Evolutionary conservation across 1,140 invertebrate genomes (phyloP).

Genomic region (Danaus plexippus): DNA sequence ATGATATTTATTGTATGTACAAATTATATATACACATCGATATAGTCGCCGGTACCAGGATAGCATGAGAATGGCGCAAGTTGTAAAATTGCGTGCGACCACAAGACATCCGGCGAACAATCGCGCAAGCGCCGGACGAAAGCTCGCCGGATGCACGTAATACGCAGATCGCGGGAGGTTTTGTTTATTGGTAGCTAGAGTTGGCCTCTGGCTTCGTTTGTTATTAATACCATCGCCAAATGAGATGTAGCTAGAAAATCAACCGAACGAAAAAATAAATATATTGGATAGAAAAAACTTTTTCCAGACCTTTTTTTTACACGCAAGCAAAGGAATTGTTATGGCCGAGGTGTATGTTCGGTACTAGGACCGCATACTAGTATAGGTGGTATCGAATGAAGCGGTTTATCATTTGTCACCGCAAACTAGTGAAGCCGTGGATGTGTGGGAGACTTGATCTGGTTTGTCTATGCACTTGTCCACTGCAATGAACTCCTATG

Average conservation of each 20-base stretch:
- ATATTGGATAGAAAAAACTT: too few species aligned
- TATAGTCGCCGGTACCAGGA: slow-evolving; percentile 9
- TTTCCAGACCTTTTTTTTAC: too few species aligned
- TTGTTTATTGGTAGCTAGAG: slow-evolving; percentile 32
- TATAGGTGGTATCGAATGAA: slow-evolving; percentile 53
- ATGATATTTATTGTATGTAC: too few species aligned
- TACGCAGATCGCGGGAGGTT: slow-evolving; percentile 48
- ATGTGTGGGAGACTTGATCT: slow-evolving; percentile 60
- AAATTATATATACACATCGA: slow-evolving; percentile 6
- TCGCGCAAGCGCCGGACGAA: slow-evolving; percentile 50
- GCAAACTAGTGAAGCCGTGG: slow-evolving; percentile 52
- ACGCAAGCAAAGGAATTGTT: too few species aligned
- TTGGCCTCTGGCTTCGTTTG: slow-evolving; percentile 25
- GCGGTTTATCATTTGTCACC: slow-evolving; percentile 56
- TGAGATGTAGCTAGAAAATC: too few species aligned
- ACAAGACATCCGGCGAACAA: slow-evolving; percentile 69
- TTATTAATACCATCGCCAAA: slow-evolving; percentile 7
- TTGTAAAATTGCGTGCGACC: slow-evolving; percentile 69
- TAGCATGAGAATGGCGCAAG: slow-evolving; percentile 37
- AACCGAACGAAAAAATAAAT: too few species aligned
- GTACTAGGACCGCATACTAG: slow-evolving; percentile 21
- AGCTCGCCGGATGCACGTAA: slow-evolving; percentile 64
- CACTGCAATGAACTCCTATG: slow-evolving; percentile 29
- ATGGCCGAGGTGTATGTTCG: slow-evolving; percentile 5
- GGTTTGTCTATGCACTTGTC: slow-evolving; percentile 50